Evolutionary conservation across 1,140 invertebrate species (phyloP).

Genomic region (Andricus grossulariae): DNA sequence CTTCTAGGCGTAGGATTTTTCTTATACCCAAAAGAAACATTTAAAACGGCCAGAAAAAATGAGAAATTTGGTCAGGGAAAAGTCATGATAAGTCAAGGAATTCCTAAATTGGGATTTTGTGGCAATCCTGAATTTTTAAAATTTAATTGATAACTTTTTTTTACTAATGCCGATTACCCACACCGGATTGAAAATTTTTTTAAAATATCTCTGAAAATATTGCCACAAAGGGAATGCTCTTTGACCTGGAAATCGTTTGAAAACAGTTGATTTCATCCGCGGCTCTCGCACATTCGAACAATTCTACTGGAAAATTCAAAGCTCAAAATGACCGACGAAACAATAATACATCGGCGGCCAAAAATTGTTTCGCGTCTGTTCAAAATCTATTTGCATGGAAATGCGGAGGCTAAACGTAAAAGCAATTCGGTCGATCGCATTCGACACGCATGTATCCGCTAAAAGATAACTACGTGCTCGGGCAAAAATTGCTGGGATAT

Average conservation of each 20-base stretch:
- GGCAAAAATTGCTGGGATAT: slow-evolving; percentile 23
- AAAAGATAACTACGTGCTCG: slow-evolving; percentile 23
- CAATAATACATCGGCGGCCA: slow-evolving; percentile 17
- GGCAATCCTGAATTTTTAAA: too few species aligned
- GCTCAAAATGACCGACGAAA: slow-evolving; percentile 25
- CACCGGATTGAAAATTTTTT: too few species aligned
- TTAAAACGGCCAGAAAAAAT: too few species aligned
- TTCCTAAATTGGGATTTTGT: too few species aligned
- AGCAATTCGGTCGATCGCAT: slow-evolving; percentile 27
- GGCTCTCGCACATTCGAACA: slow-evolving; percentile 1
- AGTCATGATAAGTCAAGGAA: too few species aligned
- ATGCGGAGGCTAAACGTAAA: slow-evolving; percentile 19
- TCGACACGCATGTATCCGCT: slow-evolving; percentile 14
- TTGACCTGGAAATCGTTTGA: slow-evolving; percentile 23
- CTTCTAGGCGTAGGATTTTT: too few species aligned
- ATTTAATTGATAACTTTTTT: too few species aligned
- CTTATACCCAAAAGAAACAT: too few species aligned
- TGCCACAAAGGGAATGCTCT: background rate
- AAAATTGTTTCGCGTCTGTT: background rate
- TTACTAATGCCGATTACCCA: too few species aligned
- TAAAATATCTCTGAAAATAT: too few species aligned
- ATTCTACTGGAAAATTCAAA: slow-evolving; percentile 7
- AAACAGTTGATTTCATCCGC: slow-evolving; percentile 24
- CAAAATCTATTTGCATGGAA: slow-evolving; percentile 30
- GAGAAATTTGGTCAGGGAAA: too few species aligned